Percentiles rank a stretch among this genome's conserved stretches.
Conservation (phyloP, 1,140 invertebrate genomes). For the Phymorhynchus buccinoides region DNA sequence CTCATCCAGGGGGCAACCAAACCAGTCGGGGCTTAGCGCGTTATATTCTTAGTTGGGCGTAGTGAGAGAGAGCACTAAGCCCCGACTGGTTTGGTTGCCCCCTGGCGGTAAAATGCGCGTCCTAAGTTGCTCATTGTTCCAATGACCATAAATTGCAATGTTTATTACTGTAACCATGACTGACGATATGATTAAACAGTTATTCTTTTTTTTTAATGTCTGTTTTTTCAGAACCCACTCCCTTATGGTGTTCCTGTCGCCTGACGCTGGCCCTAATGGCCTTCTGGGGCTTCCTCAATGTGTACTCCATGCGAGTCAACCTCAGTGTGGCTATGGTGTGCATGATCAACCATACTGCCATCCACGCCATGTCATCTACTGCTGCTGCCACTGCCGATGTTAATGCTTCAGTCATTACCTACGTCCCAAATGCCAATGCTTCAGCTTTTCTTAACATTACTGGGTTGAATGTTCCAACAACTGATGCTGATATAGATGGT, state of each 20-base stretch:
- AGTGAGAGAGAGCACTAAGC: too few relatives aligned
- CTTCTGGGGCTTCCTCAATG: slow-evolving; percentile 67
- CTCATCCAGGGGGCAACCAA: too few relatives aligned
- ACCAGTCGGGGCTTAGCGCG: too few relatives aligned
- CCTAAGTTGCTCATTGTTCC: not conserved
- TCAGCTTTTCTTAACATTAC: not conserved
- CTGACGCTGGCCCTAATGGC: slow-evolving; percentile 66
- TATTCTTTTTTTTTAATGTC: not conserved
- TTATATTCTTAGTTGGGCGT: too few relatives aligned
- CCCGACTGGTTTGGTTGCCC: too few relatives aligned
- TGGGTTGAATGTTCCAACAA: not conserved
- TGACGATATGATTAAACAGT: not conserved
- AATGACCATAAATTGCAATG: not conserved
- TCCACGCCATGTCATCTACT: slow-evolving; percentile 28
- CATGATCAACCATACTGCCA: slow-evolving; percentile 68
- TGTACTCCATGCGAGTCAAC: slow-evolving; percentile 67
- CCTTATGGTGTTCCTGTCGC: slow-evolving; percentile 67
- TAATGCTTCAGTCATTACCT: not conserved
- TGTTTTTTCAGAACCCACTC: slow-evolving; percentile 28
- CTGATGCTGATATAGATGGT: not conserved
- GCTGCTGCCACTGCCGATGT: not conserved
- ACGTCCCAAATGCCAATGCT: not conserved
- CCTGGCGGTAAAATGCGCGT: too few relatives aligned
- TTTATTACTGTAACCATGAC: not conserved
- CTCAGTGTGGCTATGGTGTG: slow-evolving; percentile 70